A percentile compares a stretch with the other conserved stretches of the same genome.
phyloP scores from a whole-genome alignment of 2,113 vertebrate species.

The Strix uralensis region DNA sequence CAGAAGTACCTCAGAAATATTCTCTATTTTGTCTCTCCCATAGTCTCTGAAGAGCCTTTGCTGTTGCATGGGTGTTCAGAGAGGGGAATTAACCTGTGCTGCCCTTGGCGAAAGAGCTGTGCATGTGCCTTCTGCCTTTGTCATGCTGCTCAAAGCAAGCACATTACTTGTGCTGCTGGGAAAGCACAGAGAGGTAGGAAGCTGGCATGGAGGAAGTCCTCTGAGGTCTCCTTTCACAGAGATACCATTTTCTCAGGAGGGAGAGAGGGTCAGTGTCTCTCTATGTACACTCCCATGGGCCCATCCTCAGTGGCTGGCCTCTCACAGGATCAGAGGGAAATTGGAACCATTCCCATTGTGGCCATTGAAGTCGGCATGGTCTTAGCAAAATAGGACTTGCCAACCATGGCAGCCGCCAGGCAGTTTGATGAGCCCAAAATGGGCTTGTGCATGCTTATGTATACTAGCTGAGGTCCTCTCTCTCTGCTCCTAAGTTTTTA shows the following conservation, averaged over 20 bases:
- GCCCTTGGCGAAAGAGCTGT: background rate
- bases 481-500: background rate
- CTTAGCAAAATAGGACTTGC: background rate
- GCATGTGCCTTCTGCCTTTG: background rate
- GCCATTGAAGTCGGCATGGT: background rate
- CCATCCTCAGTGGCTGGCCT: background rate
- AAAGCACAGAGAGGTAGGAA: background rate
- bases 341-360: background rate
- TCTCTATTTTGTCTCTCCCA: background rate
- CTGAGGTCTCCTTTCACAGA: background rate
- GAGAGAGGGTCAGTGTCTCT: background rate
- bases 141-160: background rate
- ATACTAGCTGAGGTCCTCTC: background rate
- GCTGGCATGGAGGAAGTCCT: background rate
- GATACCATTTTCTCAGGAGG: background rate
- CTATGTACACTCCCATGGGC: background rate
- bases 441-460: background rate
- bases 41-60: background rate
- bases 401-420: background rate
- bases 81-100: background rate
- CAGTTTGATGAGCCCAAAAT: background rate
- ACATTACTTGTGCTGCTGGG: accelerated
- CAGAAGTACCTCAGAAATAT: background rate
- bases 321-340: background rate
- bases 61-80: background rate